These are phyloP conservation scores for Philopotamus ludificatus DNA, from an alignment of 1,140 invertebrate species.

Conservation along the genomic window DNA sequence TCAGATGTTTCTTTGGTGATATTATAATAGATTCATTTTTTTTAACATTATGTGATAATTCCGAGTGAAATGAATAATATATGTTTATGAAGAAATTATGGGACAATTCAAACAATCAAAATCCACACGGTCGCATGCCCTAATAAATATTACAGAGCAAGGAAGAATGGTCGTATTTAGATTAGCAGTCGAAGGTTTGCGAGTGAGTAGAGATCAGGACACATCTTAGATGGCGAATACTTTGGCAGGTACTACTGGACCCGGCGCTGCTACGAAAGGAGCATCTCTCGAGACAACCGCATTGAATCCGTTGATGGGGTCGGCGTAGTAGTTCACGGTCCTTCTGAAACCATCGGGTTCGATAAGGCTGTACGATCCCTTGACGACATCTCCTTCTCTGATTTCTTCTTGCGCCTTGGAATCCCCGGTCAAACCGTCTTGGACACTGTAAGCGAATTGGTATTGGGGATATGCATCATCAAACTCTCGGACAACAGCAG, in stretches of 20 bases:
- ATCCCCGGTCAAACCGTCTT: conserved; percentile 59
- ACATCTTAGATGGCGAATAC: conserved; percentile 29
- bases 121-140: too few species aligned
- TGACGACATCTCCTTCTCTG: conserved; percentile 59
- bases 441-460: conserved; percentile 57
- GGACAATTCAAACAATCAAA: too few species aligned
- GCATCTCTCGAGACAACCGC: conserved; percentile 60
- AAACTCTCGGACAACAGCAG: conserved; percentile 42
- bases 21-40: too few species aligned
- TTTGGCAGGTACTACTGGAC: conserved; percentile 32
- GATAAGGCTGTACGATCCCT: conserved; percentile 58
- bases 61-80: too few species aligned
- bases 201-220: too few species aligned
- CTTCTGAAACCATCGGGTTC: conserved; percentile 59
- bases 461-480: conserved; percentile 59
- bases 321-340: conserved; percentile 59
- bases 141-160: not conserved
- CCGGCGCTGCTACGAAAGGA: conserved; percentile 46
- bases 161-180: not conserved
- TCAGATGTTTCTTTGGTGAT: too few species aligned
- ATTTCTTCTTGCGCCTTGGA: conserved; percentile 58
- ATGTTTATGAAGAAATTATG: too few species aligned
- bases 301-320: conserved; percentile 59
- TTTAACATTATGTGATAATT: too few species aligned
- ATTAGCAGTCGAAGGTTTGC: too few species aligned